These are phyloP conservation scores for Sebastes oblongus DNA, from an alignment of 2,797 vertebrate genomes.

Conservation along the genomic window DNA sequence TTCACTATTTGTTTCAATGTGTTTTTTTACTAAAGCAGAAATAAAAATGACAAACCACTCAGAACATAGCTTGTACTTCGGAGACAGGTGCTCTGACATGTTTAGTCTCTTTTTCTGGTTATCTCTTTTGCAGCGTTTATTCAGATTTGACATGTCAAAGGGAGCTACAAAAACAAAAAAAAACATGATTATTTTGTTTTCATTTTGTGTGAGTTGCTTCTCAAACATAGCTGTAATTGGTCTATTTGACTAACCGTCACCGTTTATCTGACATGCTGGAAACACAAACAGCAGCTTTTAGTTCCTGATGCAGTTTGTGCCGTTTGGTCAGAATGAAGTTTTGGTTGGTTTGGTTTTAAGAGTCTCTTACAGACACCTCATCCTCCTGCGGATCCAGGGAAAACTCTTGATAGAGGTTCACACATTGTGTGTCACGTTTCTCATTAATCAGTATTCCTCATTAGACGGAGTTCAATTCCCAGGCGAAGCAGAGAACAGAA, in stretches of 20 bases:
- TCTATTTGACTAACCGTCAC: neutral
- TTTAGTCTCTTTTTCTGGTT: neutral
- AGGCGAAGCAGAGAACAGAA: conserved; percentile 37
- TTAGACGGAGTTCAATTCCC: conserved; percentile 61
- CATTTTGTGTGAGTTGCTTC: neutral
- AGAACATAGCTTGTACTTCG: neutral
- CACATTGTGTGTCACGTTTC: conserved; percentile 32
- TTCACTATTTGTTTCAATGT: neutral
- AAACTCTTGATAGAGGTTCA: conserved; percentile 13
- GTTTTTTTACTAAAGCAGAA: neutral
- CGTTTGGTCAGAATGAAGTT: neutral
- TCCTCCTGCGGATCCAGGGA: neutral
- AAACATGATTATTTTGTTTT: neutral
- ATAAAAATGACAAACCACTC: neutral
- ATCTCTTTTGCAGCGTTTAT: neutral
- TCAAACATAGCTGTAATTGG: neutral
- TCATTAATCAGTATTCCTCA: conserved; percentile 62
- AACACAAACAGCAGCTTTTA: neutral
- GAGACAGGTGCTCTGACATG: neutral
- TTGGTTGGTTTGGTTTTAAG: neutral
- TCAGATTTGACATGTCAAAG: neutral
- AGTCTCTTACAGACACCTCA: neutral
- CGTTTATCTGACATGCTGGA: neutral
- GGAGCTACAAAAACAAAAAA: neutral
- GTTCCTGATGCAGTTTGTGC: neutral